Percentiles rank a stretch among this genome's conserved stretches.
Conservation (phyloP, 2,888 invertebrate species). For the Gastracanthus pulcherrimus region DNA sequence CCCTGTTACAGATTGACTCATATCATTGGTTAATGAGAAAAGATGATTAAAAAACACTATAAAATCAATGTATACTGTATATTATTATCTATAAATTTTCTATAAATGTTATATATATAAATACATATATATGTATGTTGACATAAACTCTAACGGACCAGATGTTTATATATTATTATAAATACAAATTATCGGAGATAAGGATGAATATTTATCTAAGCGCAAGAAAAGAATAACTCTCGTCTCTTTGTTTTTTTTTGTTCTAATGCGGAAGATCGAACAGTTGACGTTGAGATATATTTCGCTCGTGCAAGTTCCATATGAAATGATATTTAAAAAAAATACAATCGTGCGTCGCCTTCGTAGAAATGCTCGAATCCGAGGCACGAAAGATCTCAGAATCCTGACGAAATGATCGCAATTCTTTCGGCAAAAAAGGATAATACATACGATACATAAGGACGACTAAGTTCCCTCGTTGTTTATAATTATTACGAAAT, state of each 20-base stretch:
- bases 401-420: background rate
- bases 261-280: background rate
- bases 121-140: conserved; percentile 65
- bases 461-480: conserved; percentile 36
- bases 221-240: conserved; percentile 43
- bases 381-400: background rate
- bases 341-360: background rate
- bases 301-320: conserved; percentile 20
- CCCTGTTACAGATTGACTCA: conserved; percentile 69
- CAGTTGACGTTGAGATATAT: background rate
- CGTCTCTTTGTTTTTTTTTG: conserved; percentile 1
- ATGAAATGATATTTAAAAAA: background rate
- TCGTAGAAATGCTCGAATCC: too few species aligned
- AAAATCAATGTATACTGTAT: conserved; percentile 69
- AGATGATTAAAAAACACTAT: conserved; percentile 57
- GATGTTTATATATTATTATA: conserved; percentile 74
- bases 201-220: conserved; percentile 72
- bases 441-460: conserved; percentile 20
- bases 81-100: conserved; percentile 72
- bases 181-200: conserved; percentile 69
- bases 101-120: conserved; percentile 73
- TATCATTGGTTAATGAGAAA: conserved; percentile 67
- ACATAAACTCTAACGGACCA: conserved; percentile 76
- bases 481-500: conserved; percentile 26
- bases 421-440: background rate